Base-by-base conservation (phyloP, 2,113 vertebrate genomes). In the Rhipidura dahli region DNA sequence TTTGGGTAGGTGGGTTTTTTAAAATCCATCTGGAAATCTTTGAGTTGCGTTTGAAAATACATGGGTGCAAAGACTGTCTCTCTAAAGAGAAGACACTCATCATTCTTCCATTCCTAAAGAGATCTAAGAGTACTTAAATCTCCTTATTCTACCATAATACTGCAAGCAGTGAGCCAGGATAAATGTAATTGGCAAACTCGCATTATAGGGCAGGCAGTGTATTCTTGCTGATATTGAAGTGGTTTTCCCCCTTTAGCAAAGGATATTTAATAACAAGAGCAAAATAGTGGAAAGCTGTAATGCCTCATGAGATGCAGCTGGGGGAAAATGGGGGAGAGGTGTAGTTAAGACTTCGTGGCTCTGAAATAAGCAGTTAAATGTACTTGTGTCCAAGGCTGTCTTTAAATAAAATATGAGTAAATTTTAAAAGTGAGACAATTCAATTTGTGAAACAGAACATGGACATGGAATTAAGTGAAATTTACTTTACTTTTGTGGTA, bases 1-100 rank as follows among this genome's bases (percentile, higher is more conserved):
- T 97, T 97, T 97, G 96, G 97, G 97, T 97, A 97, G 97, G 97
- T 97, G 97, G 97, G 97, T 96, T 97, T 97, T 97, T 97, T 97
- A 96, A 97, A 96, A 97, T 97, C 97, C 97, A 97, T 97, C 97
- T 95, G 92, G 90, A 95, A 96, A 97, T 96, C 95, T 95, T 93
- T 95, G 80, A 95, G 95, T 94, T 87, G 94, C 79, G 6, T 89
- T 89, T 96, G 94, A 93, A 97, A 95, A 90, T 96, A 92, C 92
- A 87, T 93, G 92, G 96, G 76, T 76, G 4, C 95, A 93, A 73
- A 95, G 96, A 88, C 90, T 90, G 83, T 87, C 77, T 94, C 96
- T 96, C 90, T 96, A 96, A 80, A 35, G 92, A 97, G 95, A 80
- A 90, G 96, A 56, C 93, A 87, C 88, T 94, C 77, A 83, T 96